Evolutionary conservation across 2,797 vertebrate species (phyloP).

Genomic region (Orientallactaga sibirica): DNA sequence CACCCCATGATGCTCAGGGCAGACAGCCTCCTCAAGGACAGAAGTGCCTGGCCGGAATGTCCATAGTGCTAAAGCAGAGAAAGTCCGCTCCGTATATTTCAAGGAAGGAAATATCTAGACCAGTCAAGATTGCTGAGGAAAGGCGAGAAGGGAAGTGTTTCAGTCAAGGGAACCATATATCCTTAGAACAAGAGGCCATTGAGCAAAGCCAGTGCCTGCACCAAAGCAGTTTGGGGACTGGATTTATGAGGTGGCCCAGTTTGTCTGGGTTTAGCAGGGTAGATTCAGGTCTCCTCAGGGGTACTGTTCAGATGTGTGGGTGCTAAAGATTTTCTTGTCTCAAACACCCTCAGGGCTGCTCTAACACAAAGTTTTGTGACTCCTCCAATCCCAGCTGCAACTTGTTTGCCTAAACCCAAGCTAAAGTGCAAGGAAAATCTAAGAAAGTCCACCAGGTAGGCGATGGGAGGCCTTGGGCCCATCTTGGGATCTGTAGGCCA

Average conservation of each 20-base stretch:
- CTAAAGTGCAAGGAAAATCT: not conserved
- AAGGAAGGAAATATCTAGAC: not conserved
- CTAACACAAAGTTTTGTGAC: not conserved
- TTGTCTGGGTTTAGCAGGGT: not conserved
- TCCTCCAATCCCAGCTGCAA: not conserved
- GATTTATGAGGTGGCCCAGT: not conserved
- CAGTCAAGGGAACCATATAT: not conserved
- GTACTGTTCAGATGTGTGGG: not conserved
- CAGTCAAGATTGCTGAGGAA: not conserved
- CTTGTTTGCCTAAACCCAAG: not conserved
- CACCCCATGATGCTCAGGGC: not conserved
- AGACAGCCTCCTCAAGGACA: not conserved
- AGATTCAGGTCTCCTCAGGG: not conserved
- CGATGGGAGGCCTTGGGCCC: not conserved
- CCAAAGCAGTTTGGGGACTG: not conserved
- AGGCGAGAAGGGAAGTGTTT: not conserved
- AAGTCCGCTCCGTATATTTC: not conserved
- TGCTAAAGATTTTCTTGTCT: not conserved
- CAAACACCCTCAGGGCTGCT: not conserved
- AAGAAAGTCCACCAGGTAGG: not conserved
- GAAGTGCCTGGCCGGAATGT: not conserved
- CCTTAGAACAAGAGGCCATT: not conserved
- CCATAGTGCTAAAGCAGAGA: not conserved
- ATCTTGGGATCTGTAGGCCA: not conserved
- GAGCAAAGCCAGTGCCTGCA: not conserved